Evolutionary conservation across 2,888 invertebrate genomes (phyloP).

Genomic region (Lepetodrilus schrolli): DNA sequence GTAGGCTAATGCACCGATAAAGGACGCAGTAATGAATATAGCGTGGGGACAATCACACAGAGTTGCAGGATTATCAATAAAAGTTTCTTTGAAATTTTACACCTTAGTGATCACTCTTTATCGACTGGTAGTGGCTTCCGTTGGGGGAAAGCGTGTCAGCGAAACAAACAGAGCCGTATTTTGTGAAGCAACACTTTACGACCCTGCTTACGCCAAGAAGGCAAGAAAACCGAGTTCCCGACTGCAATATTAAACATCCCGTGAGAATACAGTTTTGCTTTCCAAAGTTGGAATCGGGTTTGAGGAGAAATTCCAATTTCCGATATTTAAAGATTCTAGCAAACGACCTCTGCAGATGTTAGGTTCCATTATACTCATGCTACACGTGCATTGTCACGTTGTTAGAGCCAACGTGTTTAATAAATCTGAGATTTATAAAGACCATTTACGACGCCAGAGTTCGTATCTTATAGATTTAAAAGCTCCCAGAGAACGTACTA

Average conservation of each 20-base stretch:
- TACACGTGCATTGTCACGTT: no score
- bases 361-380: no score
- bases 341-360: neutral
- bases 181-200: constrained; percentile 24
- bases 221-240: neutral
- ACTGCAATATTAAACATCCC: constrained; percentile 2
- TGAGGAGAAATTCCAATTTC: neutral
- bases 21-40: constrained; percentile 28
- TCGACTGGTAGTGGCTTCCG: constrained; percentile 27
- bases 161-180: constrained; percentile 4
- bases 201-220: neutral
- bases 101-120: constrained; percentile 20
- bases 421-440: no score
- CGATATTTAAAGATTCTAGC: neutral
- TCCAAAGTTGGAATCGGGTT: neutral
- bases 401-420: no score
- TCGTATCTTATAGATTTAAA: neutral
- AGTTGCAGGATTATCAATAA: constrained; percentile 27
- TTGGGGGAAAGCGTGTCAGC: neutral
- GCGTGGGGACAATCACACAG: constrained; percentile 19
- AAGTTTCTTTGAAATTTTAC: constrained; percentile 32
- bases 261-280: constrained; percentile 3
- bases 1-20: constrained; percentile 19
- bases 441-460: no score
- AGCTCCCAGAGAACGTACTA: neutral